Conservation (phyloP, 2,797 vertebrate species). For the Cirrhinus molitorella region DNA sequence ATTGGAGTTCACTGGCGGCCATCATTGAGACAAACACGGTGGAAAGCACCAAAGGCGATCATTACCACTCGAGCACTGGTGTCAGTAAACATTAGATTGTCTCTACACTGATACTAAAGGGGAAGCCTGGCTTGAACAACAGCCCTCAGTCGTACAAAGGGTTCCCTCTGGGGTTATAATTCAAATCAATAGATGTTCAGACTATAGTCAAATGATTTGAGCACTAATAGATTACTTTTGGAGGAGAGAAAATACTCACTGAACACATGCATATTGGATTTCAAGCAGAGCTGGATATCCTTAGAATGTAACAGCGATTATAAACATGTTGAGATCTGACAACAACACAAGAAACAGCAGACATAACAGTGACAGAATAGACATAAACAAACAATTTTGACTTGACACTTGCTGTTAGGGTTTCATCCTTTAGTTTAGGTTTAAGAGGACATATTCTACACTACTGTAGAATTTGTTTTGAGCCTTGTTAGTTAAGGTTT, state of each 20-base stretch:
- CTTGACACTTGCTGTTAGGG: background rate
- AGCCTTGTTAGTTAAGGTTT: background rate
- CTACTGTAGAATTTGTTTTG: too few relatives aligned
- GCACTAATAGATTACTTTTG: constrained; percentile 40
- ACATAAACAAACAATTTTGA: background rate
- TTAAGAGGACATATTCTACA: too few relatives aligned
- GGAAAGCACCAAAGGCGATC: constrained; percentile 86
- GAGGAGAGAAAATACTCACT: constrained; percentile 10
- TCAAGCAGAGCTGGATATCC: background rate
- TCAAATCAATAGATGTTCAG: constrained; percentile 47
- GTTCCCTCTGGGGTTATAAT: constrained; percentile 31
- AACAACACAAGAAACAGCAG: background rate
- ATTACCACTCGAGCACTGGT: constrained; percentile 81
- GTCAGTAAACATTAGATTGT: constrained; percentile 84
- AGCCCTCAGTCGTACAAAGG: constrained; percentile 12
- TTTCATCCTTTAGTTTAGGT: background rate
- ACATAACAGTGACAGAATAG: background rate
- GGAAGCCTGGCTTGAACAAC: constrained; percentile 47
- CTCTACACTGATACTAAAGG: constrained; percentile 68
- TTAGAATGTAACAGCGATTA: background rate
- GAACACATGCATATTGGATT: background rate
- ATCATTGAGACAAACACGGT: constrained; percentile 79
- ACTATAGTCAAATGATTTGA: constrained; percentile 43
- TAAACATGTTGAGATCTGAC: background rate
- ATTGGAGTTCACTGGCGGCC: constrained; percentile 79